A percentile compares a stretch with the other conserved stretches of the same genome.
Evolutionary conservation across 2,113 vertebrate species (phyloP).

Genomic region (Dolichallabes microphthalmus): DNA sequence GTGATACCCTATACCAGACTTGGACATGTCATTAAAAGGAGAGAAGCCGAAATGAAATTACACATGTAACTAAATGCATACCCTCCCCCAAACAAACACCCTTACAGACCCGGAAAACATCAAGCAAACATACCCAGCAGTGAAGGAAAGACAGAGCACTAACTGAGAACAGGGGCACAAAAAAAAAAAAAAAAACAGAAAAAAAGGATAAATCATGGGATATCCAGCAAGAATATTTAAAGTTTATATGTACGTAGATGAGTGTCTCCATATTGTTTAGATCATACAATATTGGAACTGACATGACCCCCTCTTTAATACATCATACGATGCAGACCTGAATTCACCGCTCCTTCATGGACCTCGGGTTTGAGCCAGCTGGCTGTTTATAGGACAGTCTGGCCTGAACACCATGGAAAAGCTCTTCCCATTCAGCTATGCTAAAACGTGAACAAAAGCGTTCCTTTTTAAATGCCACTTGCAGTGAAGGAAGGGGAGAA

Average conservation of each 20-base stretch:
- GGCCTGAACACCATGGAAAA: conserved; percentile 30
- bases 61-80: neutral
- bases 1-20: conserved; percentile 12
- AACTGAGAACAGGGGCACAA: neutral
- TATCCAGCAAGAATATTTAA: neutral
- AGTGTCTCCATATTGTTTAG: conserved; percentile 17
- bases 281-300: neutral
- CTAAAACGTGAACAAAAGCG: conserved; percentile 25
- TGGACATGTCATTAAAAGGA: conserved; percentile 16
- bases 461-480: conserved; percentile 3
- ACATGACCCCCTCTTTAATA: neutral
- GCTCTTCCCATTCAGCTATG: conserved; percentile 8
- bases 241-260: conserved; percentile 1
- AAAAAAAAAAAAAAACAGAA: neutral
- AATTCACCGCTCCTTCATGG: neutral
- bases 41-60: conserved; percentile 20
- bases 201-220: neutral
- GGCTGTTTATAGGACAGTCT: conserved; percentile 25
- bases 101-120: neutral
- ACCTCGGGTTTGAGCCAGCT: neutral
- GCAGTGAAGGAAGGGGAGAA: conserved; percentile 9
- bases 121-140: neutral
- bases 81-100: neutral
- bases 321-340: neutral
- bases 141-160: neutral